Conservation (phyloP, 2,888 invertebrate species). For the Pyrochroa serraticornis region DNA sequence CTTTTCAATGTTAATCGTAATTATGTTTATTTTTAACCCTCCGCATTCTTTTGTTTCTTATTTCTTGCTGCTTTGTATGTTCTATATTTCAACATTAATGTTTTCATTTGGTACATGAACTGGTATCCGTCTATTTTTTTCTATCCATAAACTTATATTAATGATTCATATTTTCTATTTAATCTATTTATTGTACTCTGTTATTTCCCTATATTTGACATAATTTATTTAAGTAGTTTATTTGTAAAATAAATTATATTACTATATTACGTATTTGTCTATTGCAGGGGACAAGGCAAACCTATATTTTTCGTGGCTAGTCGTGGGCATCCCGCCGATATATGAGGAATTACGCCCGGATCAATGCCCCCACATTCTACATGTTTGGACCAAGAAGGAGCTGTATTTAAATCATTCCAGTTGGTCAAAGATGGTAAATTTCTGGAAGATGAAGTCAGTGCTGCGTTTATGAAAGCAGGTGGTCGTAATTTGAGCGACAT, state of each 20-base stretch:
- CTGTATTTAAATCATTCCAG: constrained; percentile 91
- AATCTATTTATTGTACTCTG: too few relatives aligned
- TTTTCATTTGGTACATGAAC: too few relatives aligned
- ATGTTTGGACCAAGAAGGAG: constrained; percentile 86
- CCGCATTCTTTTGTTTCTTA: too few relatives aligned
- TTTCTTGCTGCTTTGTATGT: too few relatives aligned
- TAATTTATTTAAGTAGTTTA: too few relatives aligned
- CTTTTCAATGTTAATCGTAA: neutral
- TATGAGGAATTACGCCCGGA: constrained; percentile 88
- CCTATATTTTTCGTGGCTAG: constrained; percentile 98
- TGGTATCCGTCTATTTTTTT: too few relatives aligned
- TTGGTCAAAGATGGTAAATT: constrained; percentile 83
- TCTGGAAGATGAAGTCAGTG: constrained; percentile 73
- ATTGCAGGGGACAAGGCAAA: constrained; percentile 58
- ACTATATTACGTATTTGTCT: too few relatives aligned
- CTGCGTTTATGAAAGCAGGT: constrained; percentile 74
- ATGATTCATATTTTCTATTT: too few relatives aligned
- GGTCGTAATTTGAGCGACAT: constrained; percentile 90
- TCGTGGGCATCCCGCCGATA: constrained; percentile 98
- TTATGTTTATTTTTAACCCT: neutral
- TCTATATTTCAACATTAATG: too few relatives aligned
- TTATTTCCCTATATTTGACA: too few relatives aligned
- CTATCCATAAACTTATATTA: too few relatives aligned
- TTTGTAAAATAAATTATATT: too few relatives aligned
- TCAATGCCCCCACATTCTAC: constrained; percentile 98